phyloP scores from a whole-genome alignment of 2,797 vertebrate species.

The Erethizon dorsatum region DNA sequence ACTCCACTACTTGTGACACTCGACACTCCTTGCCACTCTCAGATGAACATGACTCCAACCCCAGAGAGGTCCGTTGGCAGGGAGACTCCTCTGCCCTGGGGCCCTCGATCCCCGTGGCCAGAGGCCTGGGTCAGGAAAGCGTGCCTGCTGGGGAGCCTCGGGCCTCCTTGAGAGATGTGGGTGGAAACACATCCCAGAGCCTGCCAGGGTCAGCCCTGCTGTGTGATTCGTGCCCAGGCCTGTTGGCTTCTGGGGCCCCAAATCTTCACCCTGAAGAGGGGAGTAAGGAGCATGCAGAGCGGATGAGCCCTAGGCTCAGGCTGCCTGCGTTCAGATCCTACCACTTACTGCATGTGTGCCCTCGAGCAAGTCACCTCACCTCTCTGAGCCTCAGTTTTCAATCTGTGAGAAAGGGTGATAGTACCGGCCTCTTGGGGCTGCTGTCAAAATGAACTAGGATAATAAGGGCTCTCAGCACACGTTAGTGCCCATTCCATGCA shows the following conservation, averaged over 20 bases:
- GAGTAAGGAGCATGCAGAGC: neutral
- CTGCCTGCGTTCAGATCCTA: neutral
- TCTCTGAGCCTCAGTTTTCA: neutral
- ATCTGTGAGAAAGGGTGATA: neutral
- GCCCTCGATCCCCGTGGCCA: neutral
- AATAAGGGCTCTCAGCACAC: neutral
- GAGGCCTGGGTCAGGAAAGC: neutral
- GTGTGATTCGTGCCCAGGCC: neutral
- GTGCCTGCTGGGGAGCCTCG: neutral
- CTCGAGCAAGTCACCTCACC: neutral
- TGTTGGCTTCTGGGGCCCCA: neutral
- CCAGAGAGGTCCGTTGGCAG: neutral
- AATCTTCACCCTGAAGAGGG: neutral
- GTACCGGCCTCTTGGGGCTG: neutral
- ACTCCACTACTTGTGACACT: neutral
- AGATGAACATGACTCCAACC: neutral
- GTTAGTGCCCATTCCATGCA: accelerated
- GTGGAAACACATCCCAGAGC: neutral
- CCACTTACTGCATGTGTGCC: neutral
- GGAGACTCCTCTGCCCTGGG: neutral
- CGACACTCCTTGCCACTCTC: neutral
- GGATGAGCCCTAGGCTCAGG: neutral
- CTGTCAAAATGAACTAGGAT: neutral
- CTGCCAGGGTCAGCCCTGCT: neutral
- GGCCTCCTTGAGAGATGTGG: neutral